These are phyloP conservation scores for Diaphora mendica DNA, from an alignment of 2,888 invertebrate species.

Conservation along the genomic window DNA sequence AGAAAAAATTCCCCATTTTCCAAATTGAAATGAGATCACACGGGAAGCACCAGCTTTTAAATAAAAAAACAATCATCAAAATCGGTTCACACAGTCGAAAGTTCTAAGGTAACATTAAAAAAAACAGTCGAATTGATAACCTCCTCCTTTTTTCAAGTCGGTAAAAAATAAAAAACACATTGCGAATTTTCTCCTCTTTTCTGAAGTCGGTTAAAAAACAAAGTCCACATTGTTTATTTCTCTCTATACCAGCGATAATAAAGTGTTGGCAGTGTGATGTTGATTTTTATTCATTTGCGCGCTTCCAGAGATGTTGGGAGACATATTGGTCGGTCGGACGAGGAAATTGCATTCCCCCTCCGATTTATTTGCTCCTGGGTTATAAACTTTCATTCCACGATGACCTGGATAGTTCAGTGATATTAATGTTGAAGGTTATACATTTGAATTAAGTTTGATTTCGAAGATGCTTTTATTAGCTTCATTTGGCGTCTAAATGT, in stretches of 20 bases:
- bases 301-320: slow-evolving; percentile 49
- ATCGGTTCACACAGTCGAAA: too few species aligned
- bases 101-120: too few species aligned
- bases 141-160: too few species aligned
- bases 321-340: slow-evolving; percentile 63
- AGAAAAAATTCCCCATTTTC: too few species aligned
- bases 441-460: not conserved
- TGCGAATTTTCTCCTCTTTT: not conserved
- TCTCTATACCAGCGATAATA: slow-evolving; percentile 37
- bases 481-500: not conserved
- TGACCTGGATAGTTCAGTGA: slow-evolving; percentile 13
- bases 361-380: slow-evolving; percentile 50
- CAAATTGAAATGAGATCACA: too few species aligned
- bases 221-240: not conserved
- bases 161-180: too few species aligned
- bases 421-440: not conserved
- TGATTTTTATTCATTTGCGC: slow-evolving; percentile 69
- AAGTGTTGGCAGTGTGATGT: slow-evolving; percentile 53
- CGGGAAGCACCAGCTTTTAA: too few species aligned
- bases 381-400: slow-evolving; percentile 23
- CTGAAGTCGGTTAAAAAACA: not conserved
- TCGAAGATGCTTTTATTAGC: not conserved
- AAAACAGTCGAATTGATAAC: too few species aligned
- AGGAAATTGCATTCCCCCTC: slow-evolving; percentile 65
- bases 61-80: too few species aligned